phyloP scores from a whole-genome alignment of 1,140 invertebrate species.

The Thaumetopoea pityocampa region DNA sequence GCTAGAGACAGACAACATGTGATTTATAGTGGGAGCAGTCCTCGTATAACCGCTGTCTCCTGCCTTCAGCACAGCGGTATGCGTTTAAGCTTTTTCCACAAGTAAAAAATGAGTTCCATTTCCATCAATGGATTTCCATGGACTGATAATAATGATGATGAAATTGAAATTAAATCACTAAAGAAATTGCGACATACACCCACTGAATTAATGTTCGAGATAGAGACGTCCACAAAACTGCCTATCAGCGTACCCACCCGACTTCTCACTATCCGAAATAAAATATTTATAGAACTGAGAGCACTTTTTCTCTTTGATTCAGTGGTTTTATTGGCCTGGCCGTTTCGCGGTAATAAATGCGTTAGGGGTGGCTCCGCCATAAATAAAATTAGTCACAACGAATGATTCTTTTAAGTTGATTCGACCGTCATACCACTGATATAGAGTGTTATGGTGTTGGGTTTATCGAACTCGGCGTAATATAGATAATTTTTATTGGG shows the following conservation, averaged over 20 bases:
- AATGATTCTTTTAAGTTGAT: constrained; percentile 45
- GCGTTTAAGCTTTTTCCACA: no score
- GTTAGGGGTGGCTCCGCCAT: constrained; percentile 42
- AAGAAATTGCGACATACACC: no score
- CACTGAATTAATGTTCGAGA: background rate
- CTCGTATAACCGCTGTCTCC: no score
- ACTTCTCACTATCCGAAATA: constrained; percentile 71
- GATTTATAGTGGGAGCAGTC: no score
- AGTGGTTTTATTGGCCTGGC: constrained; percentile 69
- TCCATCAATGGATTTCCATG: no score
- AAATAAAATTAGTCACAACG: constrained; percentile 70
- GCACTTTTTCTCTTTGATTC: constrained; percentile 75
- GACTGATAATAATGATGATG: no score
- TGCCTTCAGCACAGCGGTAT: no score
- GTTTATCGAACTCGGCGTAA: constrained; percentile 11
- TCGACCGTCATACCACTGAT: constrained; percentile 40
- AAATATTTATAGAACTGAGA: constrained; percentile 70
- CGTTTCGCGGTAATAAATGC: constrained; percentile 67
- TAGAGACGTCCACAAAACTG: constrained; percentile 7
- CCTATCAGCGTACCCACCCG: constrained; percentile 34
- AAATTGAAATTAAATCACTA: no score
- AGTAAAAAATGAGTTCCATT: no score
- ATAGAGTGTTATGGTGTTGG: constrained; percentile 14
- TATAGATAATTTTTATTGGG: constrained; percentile 24
- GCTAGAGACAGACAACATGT: no score